Evolutionary conservation across 2,113 vertebrate genomes (phyloP).

Genomic region (Aptenodytes patagonicus): DNA sequence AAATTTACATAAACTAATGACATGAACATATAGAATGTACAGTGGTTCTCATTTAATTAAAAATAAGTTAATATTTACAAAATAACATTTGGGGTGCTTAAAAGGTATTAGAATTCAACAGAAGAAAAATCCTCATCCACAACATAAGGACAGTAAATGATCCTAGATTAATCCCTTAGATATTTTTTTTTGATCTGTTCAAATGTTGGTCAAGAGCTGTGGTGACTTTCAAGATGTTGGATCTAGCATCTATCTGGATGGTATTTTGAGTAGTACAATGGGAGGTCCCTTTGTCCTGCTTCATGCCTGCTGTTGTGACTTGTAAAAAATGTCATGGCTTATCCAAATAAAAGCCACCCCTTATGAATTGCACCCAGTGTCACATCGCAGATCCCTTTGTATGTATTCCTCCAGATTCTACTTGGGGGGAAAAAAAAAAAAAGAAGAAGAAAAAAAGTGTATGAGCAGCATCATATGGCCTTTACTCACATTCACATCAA

Average conservation of each 20-base stretch:
- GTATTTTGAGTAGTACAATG: not conserved
- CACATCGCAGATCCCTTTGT: not conserved
- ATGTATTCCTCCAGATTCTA: not conserved
- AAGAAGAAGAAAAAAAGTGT: not conserved
- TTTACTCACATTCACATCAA: conserved; percentile 24
- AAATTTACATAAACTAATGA: not conserved
- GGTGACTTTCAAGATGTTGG: not conserved
- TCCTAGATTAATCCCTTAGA: not conserved
- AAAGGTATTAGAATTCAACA: not conserved
- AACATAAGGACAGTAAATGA: not conserved
- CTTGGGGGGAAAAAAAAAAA: rapidly evolving
- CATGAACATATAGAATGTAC: not conserved
- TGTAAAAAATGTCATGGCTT: not conserved
- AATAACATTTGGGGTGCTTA: not conserved
- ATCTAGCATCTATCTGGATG: not conserved
- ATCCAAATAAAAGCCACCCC: not conserved
- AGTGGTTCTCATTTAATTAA: not conserved
- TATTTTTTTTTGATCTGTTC: not conserved
- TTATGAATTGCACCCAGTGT: not conserved
- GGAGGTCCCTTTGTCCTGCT: not conserved
- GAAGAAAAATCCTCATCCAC: not conserved
- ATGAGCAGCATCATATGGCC: not conserved
- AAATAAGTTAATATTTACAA: not conserved
- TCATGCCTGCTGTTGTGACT: not conserved
- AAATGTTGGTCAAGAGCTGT: not conserved